A percentile compares a stretch with the other conserved stretches of the same genome.
These are phyloP conservation scores for Holothuria glaberrima DNA, from an alignment of 35 echinoderm and acorn worm species.

Conservation along the genomic window DNA sequence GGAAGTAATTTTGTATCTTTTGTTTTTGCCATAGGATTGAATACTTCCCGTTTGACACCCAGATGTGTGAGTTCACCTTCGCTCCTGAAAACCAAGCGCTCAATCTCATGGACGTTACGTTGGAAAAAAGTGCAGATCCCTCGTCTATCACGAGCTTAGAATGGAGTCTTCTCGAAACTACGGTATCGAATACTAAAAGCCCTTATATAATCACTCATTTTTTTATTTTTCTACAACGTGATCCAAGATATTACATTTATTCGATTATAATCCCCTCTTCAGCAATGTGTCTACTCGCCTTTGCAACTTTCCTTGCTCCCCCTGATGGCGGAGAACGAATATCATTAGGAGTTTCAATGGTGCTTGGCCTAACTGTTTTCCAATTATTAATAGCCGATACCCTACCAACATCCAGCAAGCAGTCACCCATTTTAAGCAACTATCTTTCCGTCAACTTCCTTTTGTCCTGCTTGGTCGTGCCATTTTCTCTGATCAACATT, in stretches of 20 bases:
- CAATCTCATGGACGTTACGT: neutral
- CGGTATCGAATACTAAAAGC: neutral
- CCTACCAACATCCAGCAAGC: neutral
- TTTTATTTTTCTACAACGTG: slow-evolving; percentile 1
- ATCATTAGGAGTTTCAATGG: neutral
- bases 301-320: slow-evolving; percentile 10
- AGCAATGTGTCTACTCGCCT: neutral
- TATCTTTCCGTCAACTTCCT: slow-evolving; percentile 1
- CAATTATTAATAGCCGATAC: slow-evolving; percentile 2
- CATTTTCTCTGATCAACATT: neutral
- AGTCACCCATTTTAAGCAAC: neutral
- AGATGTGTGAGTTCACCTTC: neutral
- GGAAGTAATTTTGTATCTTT: no score
- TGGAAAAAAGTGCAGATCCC: no score
- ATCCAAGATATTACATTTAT: neutral
- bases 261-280: neutral
- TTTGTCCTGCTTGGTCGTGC: neutral
- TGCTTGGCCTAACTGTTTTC: slow-evolving; percentile 8
- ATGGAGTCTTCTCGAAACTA: neutral
- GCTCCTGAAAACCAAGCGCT: neutral
- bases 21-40: neutral
- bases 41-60: slow-evolving; percentile 26
- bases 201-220: neutral
- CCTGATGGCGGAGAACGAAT: slow-evolving; percentile 24
- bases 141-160: neutral